Evolutionary conservation across 2,888 invertebrate species (phyloP).

Genomic region (Xylocampa areola): DNA sequence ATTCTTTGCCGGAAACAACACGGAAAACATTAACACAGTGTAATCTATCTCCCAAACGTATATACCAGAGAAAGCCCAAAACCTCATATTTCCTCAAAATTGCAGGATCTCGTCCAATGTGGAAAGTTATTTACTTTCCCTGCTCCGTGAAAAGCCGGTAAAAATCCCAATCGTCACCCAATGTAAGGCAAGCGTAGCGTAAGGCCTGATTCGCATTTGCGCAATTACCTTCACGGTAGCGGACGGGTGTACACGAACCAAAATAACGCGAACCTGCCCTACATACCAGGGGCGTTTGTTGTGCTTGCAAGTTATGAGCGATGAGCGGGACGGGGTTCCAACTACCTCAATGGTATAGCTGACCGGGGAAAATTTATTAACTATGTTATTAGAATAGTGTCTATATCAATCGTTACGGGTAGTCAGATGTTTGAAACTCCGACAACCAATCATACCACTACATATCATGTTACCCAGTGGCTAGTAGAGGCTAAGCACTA

Average conservation of each 20-base stretch:
- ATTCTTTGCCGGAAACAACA: no score
- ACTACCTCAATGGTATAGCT: background rate
- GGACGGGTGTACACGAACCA: conserved; percentile 56
- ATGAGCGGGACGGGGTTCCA: background rate
- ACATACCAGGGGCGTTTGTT: conserved; percentile 49
- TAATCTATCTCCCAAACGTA: background rate
- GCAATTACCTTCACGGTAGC: conserved; percentile 61
- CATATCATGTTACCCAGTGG: no score
- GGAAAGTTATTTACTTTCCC: conserved; percentile 13
- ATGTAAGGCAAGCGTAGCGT: conserved; percentile 48
- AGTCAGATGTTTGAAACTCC: no score
- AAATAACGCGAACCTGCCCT: conserved; percentile 64
- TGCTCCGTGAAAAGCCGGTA: conserved; percentile 15
- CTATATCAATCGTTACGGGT: no score
- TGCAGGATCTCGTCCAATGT: conserved; percentile 23
- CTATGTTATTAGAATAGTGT: no score
- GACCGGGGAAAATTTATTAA: no score
- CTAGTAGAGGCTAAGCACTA: no score
- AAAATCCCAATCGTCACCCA: conserved; percentile 41
- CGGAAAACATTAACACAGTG: background rate
- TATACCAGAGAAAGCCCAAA: conserved; percentile 1
- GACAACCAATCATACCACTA: no score
- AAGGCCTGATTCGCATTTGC: conserved; percentile 50
- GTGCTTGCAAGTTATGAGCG: conserved; percentile 19
- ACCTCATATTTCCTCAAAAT: background rate